Evolutionary conservation across 2,888 invertebrate genomes (phyloP).

Genomic region (Caenorhabditis imperialis): DNA sequence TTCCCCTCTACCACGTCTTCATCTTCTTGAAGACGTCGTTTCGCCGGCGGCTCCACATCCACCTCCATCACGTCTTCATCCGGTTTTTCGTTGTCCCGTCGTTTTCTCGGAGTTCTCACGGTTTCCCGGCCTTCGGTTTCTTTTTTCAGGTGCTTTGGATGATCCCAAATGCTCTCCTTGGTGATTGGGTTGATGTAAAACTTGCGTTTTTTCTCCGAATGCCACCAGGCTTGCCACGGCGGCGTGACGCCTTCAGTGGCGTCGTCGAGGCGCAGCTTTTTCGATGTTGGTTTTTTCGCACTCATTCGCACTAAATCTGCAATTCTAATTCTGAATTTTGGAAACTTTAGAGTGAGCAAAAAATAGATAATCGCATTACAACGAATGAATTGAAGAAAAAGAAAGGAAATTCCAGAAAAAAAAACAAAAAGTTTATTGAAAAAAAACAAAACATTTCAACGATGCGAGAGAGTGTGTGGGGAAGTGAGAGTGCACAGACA

Average conservation of each 20-base stretch:
- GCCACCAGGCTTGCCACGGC: conserved; percentile 27
- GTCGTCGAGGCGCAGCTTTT: conserved; percentile 4
- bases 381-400: not conserved
- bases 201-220: conserved; percentile 6
- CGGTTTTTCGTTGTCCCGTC: too few species aligned
- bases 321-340: not conserved
- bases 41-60: not conserved
- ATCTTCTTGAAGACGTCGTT: not conserved
- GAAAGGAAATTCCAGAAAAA: not conserved
- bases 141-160: conserved; percentile 8
- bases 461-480: too few species aligned
- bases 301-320: too few species aligned
- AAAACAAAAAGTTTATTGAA: not conserved
- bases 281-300: too few species aligned
- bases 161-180: conserved; percentile 20
- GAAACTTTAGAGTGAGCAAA: not conserved
- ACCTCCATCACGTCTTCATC: not conserved
- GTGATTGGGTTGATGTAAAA: conserved; percentile 23
- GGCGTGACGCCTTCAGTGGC: not conserved
- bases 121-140: too few species aligned
- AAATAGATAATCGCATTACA: not conserved
- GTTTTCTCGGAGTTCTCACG: too few species aligned
- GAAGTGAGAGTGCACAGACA: too few species aligned
- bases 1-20: not conserved
- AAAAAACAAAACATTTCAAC: not conserved